Percentiles rank a stretch among this genome's conserved stretches.
These are phyloP conservation scores for Melinopterus prodromus DNA, from an alignment of 2,888 invertebrate genomes.

Conservation along the genomic window DNA sequence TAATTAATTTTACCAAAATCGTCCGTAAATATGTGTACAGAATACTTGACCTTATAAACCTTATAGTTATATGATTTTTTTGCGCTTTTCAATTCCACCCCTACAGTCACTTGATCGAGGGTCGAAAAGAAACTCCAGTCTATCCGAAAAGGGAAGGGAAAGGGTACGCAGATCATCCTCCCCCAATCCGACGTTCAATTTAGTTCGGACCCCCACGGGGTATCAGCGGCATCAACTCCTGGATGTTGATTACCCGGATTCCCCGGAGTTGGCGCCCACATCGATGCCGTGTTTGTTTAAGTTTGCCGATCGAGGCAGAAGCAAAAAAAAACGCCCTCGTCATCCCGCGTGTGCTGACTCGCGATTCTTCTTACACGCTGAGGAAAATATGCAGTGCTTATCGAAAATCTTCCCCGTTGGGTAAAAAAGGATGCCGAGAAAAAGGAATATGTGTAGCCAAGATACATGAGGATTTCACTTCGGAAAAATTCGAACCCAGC, in stretches of 20 bases:
- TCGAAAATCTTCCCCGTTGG: neutral
- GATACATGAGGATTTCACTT: too few species aligned
- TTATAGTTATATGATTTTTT: neutral
- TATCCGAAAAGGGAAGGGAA: constrained; percentile 11
- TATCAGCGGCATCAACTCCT: constrained; percentile 43
- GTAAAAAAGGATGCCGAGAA: neutral
- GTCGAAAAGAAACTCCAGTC: neutral
- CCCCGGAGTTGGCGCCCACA: constrained; percentile 36
- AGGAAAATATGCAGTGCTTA: neutral
- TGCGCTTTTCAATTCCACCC: neutral
- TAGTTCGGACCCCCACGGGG: constrained; percentile 45
- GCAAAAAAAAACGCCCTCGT: neutral
- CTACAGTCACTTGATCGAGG: neutral
- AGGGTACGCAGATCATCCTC: constrained; percentile 33
- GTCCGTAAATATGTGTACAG: too few species aligned
- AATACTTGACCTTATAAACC: neutral
- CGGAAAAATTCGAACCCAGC: too few species aligned
- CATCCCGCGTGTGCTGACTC: neutral
- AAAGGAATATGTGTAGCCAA: too few species aligned
- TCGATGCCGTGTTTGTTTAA: constrained; percentile 30
- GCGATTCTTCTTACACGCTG: neutral
- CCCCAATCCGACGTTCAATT: constrained; percentile 49
- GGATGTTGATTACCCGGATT: constrained; percentile 46
- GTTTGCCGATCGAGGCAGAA: constrained; percentile 24
- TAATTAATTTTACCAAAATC: too few species aligned